Evolutionary conservation across 2,113 vertebrate species (phyloP).

Genomic region (Melanerpes formicivorus): DNA sequence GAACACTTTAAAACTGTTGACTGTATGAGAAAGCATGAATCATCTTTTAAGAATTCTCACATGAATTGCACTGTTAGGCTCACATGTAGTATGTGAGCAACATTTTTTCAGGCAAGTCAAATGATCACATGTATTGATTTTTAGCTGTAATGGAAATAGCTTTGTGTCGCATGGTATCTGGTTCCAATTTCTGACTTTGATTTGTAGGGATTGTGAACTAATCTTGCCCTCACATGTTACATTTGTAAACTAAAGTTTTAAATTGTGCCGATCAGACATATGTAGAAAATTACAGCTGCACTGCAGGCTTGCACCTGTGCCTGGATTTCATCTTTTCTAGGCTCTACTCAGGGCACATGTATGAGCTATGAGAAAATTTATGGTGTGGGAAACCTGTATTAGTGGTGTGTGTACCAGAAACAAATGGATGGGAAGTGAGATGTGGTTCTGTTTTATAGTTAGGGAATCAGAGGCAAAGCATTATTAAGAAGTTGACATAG

Average conservation of each 20-base stretch:
- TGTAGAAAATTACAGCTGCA: constrained; percentile 43
- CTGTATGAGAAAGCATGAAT: background rate
- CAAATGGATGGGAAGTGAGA: background rate
- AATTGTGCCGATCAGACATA: constrained; percentile 31
- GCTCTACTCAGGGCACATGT: background rate
- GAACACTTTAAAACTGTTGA: background rate
- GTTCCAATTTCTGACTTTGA: constrained; percentile 58
- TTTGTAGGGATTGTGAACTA: constrained; percentile 57
- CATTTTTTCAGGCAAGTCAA: constrained; percentile 3
- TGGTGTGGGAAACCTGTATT: background rate
- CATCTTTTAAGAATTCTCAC: background rate
- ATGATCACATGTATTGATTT: constrained; percentile 36
- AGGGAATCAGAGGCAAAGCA: background rate
- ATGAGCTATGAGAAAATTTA: background rate
- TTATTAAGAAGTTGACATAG: background rate
- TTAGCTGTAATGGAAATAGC: constrained; percentile 22
- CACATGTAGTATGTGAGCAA: background rate
- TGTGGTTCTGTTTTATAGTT: background rate
- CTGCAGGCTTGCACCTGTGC: constrained; percentile 44
- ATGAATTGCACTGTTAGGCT: background rate
- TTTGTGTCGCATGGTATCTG: constrained; percentile 28
- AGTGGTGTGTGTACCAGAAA: background rate
- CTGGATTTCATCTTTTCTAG: constrained; percentile 23
- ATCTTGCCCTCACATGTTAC: constrained; percentile 42
- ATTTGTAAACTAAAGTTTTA: constrained; percentile 57